These are phyloP conservation scores for Amyelois transitella DNA, from an alignment of 1,140 invertebrate genomes.

Conservation along the genomic window DNA sequence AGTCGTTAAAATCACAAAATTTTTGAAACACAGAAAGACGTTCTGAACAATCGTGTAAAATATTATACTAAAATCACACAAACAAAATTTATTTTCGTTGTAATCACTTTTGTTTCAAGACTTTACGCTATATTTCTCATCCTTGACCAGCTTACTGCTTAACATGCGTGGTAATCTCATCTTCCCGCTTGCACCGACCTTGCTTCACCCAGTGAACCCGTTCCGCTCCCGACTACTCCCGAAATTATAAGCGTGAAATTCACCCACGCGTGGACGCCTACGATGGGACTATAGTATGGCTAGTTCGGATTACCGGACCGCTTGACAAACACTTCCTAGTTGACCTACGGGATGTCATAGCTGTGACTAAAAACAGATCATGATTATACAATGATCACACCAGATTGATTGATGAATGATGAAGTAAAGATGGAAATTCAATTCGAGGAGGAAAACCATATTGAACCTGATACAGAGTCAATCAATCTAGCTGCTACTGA, in stretches of 20 bases:
- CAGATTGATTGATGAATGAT: no score
- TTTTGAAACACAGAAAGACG: no score
- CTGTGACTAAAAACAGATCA: neutral
- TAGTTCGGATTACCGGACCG: slow-evolving; percentile 1
- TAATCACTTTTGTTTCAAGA: neutral
- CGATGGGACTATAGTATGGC: slow-evolving; percentile 4
- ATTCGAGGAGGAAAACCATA: no score
- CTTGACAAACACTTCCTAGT: neutral
- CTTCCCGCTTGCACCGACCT: slow-evolving; percentile 4
- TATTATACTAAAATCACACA: no score
- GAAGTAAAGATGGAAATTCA: no score
- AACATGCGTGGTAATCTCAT: slow-evolving; percentile 8
- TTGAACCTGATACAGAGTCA: no score
- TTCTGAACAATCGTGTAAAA: no score
- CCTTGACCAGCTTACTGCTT: slow-evolving; percentile 3
- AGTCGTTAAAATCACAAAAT: no score
- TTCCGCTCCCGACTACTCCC: slow-evolving; percentile 11
- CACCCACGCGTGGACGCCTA: slow-evolving; percentile 28
- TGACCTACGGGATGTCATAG: neutral
- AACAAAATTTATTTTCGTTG: no score
- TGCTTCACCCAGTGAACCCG: slow-evolving; percentile 8
- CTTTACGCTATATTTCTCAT: neutral
- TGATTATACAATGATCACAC: no score
- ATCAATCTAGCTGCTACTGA: no score
- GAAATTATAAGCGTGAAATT: slow-evolving; percentile 37